A percentile compares a stretch with the other conserved stretches of the same genome.
Conservation (phyloP, 35 echinoderm and acorn worm genomes). For the Heliocidaris tuberculata region DNA sequence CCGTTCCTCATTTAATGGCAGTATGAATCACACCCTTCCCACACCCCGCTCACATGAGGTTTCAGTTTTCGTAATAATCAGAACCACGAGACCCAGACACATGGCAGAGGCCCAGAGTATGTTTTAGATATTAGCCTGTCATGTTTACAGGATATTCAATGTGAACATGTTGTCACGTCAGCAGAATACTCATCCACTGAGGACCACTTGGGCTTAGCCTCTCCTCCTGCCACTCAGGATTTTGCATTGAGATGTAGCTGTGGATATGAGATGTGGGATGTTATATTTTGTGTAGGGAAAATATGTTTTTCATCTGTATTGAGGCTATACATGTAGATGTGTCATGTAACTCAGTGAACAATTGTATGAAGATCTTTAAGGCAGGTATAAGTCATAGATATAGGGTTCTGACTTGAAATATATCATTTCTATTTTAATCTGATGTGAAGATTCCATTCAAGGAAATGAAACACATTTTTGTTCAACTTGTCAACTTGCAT, state of each 20-base stretch:
- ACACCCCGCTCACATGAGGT: background rate
- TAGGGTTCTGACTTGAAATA: no score
- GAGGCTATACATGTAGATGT: background rate
- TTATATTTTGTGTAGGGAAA: no score
- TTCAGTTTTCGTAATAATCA: background rate
- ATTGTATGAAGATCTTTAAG: background rate
- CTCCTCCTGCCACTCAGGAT: background rate
- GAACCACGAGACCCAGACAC: background rate
- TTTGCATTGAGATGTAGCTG: background rate
- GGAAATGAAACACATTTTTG: no score
- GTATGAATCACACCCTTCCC: slow-evolving; percentile 1
- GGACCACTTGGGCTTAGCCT: background rate
- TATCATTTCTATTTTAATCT: no score
- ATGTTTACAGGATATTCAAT: slow-evolving; percentile 4
- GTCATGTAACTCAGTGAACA: background rate
- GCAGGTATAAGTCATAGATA: no score
- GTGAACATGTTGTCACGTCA: slow-evolving; percentile 15
- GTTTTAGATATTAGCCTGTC: slow-evolving; percentile 3
- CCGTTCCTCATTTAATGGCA: background rate
- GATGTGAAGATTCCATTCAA: no score
- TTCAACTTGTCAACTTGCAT: no score
- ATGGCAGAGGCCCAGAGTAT: background rate
- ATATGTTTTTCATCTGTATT: background rate
- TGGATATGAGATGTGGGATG: background rate
- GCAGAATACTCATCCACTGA: background rate